phyloP scores from a whole-genome alignment of 1,140 invertebrate genomes.

The Eufriesea mexicana region DNA sequence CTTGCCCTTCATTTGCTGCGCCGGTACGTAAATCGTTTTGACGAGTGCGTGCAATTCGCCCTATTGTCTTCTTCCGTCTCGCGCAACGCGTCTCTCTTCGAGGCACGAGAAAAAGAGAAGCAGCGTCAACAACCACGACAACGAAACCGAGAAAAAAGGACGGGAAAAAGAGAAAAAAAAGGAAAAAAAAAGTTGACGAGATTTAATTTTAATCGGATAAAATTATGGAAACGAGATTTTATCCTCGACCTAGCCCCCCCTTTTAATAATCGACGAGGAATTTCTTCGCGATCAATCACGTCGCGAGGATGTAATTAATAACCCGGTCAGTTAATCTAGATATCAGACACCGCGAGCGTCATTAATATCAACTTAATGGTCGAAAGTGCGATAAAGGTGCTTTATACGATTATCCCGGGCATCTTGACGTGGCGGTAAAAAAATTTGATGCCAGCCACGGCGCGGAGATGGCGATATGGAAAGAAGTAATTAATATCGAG shows the following conservation, averaged over 20 bases:
- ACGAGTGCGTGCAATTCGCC: not conserved
- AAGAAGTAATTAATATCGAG: constrained; percentile 15
- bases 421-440: constrained; percentile 2
- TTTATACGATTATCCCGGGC: not conserved
- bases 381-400: not conserved
- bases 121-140: no score
- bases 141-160: no score
- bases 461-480: not conserved
- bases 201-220: not conserved
- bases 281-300: not conserved
- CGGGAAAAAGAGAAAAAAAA: not conserved
- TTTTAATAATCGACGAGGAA: not conserved
- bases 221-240: not conserved
- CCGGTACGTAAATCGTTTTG: not conserved
- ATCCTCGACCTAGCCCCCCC: not conserved
- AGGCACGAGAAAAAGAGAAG: no score
- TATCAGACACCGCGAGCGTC: not conserved
- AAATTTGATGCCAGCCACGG: not conserved
- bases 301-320: not conserved
- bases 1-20: not conserved
- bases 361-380: constrained; percentile 18
- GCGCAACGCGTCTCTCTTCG: fast-evolving
- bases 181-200: not conserved
- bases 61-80: not conserved
- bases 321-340: not conserved